Conservation (phyloP, 2,888 invertebrate genomes). For the Oscheius myriophilus region DNA sequence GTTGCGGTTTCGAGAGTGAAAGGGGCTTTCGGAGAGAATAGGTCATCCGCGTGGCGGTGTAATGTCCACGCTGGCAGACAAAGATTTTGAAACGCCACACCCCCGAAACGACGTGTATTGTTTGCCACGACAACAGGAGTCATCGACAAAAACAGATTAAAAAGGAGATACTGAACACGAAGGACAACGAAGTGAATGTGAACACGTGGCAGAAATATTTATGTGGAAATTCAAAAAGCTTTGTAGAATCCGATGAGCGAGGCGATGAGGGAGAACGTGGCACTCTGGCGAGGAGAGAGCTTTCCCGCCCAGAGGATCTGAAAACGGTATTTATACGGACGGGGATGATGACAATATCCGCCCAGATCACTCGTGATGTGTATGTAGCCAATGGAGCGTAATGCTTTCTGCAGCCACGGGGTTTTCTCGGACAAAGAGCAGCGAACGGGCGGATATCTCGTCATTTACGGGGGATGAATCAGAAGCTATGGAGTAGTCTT, state of each 20-base stretch:
- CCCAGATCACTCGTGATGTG: no score
- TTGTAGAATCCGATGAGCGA: conserved; percentile 64
- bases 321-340: conserved; percentile 2
- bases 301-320: conserved; percentile 62
- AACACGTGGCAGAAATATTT: not conserved
- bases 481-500: no score
- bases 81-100: not conserved
- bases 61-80: conserved; percentile 9
- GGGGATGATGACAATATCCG: not conserved
- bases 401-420: no score
- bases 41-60: conserved; percentile 4
- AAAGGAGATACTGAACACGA: not conserved
- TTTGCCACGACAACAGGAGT: not conserved
- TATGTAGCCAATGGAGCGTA: no score
- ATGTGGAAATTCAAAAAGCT: conserved; percentile 18
- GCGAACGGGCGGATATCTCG: no score
- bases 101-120: conserved; percentile 3
- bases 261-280: conserved; percentile 59
- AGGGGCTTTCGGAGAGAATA: not conserved
- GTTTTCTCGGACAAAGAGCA: no score
- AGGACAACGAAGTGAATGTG: not conserved
- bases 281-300: conserved; percentile 49
- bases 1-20: not conserved
- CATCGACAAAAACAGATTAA: not conserved
- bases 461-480: no score